Evolutionary conservation across 2,888 invertebrate genomes (phyloP), one percentile per base, ranked within the genome.

Genomic region (Herminia tarsipennalis): DNA sequence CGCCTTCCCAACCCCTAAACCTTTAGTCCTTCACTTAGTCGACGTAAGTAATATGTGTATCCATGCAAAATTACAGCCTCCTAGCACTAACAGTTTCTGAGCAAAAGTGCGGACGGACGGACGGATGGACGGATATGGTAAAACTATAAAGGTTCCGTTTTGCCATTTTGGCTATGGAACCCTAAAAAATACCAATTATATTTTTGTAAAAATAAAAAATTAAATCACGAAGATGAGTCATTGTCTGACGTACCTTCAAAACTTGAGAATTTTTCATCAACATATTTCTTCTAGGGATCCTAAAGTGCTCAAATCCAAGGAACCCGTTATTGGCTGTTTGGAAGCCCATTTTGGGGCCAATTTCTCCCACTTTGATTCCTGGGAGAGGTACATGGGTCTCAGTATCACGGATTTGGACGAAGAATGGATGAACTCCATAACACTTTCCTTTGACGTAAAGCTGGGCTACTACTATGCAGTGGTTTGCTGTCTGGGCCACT

Each of bases 211-310:
- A n/a, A n/a, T n/a, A n/a, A n/a, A n/a, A n/a, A n/a, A n/a, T n/a
- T n/a, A n/a, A n/a, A n/a, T n/a, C n/a, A n/a, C n/a, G 2, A 17
- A 13, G 1, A 9, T 1, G 2, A 13, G 4, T 17, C 1, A 2
- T 9, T 29, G 10, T 1, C 2, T 17, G 9, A 41, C 46, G 45
- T 66, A 92, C 93, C 79, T 92, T 83, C 39, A 93, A 75, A 61
- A 98, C 97, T 92, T 97, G 94, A 43, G 96, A 95, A 85, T 98
- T 96, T 83, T 96, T 97, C 98, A 98, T 98, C 13, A 98, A 83
- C 97, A 98, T 96, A 56, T 96, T 92, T n/a, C 93, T 93, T 33
- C 97, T 92, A 0, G 98, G 98, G 73, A 98, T 95, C 55, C 97
- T 93, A 12, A 95, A 95, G 64, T 97, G 93, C 33, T 97, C 93